Base-by-base conservation (phyloP, 2,888 invertebrate genomes). In the Leptothorax acervorum region DNA sequence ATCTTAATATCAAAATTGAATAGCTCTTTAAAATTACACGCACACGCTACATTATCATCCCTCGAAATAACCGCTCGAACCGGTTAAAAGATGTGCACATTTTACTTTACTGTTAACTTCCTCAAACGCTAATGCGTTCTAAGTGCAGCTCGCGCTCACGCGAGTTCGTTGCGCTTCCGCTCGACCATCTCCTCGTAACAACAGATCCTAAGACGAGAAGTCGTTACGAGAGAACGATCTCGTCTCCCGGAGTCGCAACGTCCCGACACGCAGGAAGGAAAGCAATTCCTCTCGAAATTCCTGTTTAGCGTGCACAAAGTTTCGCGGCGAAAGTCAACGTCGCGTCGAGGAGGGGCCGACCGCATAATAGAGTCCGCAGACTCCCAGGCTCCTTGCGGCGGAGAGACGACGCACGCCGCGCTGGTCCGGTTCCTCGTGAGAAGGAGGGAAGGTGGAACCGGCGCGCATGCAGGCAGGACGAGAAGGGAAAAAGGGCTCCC, bases 111-210 rank as follows among this genome's bases (percentile, higher is more conserved):
- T 60, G 48, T 66, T 82, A 60, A 55, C 74, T 73, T 68, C 74
- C 51, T 53, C 62, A 48, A 66, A 48, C 65, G 23, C 39, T 70
- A 62, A 71, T 35, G 9, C 63, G 39, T 48, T 63, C 63, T 39
- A 68, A 81, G 68, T 57, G 51, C 48, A 62, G 9, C 12, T 48
- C 51, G 23, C 42, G 65, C 45, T 78, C 62, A 79, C 65, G 83
- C 39, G 66, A 79, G 81, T 60, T 83, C 60, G 83, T 79, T 66
- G 81, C 81, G 66, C 66, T 78, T 78, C 78, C 78, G 70, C 55
- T 45, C 55, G 45, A 55, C 55, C 78, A 35, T 62, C 39, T 66
- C 39, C 31, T 55, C 45, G 11, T 18, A 76, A 65, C 63, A 65
- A 66, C 57, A 6, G 57, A 45, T 48, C 23, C 18, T 70, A 66